Evolutionary conservation across 2,888 invertebrate genomes (phyloP).

Genomic region (Hipparchia semele): DNA sequence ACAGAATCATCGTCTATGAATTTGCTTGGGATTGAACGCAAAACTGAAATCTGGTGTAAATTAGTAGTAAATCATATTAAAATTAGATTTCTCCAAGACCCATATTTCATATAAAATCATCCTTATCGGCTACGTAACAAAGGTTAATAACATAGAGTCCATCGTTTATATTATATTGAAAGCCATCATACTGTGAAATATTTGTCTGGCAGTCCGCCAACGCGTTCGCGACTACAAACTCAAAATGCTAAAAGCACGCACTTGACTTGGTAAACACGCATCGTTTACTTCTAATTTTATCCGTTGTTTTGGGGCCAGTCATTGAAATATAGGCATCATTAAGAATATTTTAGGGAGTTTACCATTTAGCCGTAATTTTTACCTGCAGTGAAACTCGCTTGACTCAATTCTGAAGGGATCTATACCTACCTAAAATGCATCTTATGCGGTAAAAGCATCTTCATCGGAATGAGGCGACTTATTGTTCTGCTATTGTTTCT

Average conservation of each 20-base stretch:
- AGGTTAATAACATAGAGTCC: not conserved
- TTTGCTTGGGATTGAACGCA: not conserved
- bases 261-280: constrained; percentile 26
- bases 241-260: constrained; percentile 31
- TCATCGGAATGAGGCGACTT: too few species aligned
- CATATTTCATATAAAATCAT: not conserved
- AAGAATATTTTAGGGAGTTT: not conserved
- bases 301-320: constrained; percentile 11
- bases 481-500: too few species aligned
- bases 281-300: constrained; percentile 30
- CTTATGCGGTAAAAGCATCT: too few species aligned
- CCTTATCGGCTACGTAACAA: not conserved
- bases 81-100: not conserved
- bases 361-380: too few species aligned
- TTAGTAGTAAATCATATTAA: not conserved
- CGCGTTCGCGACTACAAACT: constrained; percentile 25
- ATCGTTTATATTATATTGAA: constrained; percentile 17
- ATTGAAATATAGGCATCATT: not conserved
- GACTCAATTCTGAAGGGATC: too few species aligned
- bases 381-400: too few species aligned
- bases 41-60: not conserved
- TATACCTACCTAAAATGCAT: too few species aligned
- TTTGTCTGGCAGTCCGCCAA: constrained; percentile 21
- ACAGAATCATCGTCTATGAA: not conserved
- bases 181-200: constrained; percentile 22